phyloP scores from a whole-genome alignment of 2,797 vertebrate genomes.

The Melanotaenia nigrans region DNA sequence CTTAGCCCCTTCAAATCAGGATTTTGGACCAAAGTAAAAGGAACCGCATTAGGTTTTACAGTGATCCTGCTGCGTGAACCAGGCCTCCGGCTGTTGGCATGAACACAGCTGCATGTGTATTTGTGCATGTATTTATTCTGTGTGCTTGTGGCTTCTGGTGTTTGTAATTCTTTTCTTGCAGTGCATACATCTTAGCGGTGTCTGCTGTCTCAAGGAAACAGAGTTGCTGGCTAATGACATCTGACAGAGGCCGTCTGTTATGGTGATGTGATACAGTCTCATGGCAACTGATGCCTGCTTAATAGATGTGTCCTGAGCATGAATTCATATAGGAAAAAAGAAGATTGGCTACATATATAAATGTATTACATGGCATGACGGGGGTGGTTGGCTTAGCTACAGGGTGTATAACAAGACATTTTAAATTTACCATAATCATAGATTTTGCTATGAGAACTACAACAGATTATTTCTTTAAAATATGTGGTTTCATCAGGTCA shows the following conservation, averaged over 20 bases:
- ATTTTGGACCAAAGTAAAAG: constrained; percentile 7
- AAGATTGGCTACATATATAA: constrained; percentile 9
- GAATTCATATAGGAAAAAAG: constrained; percentile 20
- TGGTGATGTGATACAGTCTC: constrained; percentile 75
- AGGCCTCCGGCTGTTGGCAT: constrained; percentile 13
- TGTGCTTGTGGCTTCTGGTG: constrained; percentile 30
- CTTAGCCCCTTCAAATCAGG: not conserved
- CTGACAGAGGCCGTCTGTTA: constrained; percentile 82
- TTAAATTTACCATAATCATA: not conserved
- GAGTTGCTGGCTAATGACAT: constrained; percentile 79
- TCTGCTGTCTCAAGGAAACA: constrained; percentile 75
- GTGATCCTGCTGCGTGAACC: constrained; percentile 8
- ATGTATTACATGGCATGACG: constrained; percentile 10
- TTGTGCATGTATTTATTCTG: constrained; percentile 28
- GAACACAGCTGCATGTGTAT: constrained; percentile 33
- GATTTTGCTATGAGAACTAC: not conserved
- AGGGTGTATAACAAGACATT: not conserved
- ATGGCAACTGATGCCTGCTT: constrained; percentile 50
- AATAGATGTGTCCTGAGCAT: constrained; percentile 55
- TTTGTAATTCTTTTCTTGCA: constrained; percentile 27
- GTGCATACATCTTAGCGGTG: constrained; percentile 54
- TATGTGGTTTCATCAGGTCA: constrained; percentile 5
- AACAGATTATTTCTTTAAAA: too few species aligned
- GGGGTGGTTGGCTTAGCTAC: not conserved
- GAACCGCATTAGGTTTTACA: not conserved